Evolutionary conservation across 2,888 invertebrate genomes (phyloP).

Genomic region (Cryptosula pallasiana): DNA sequence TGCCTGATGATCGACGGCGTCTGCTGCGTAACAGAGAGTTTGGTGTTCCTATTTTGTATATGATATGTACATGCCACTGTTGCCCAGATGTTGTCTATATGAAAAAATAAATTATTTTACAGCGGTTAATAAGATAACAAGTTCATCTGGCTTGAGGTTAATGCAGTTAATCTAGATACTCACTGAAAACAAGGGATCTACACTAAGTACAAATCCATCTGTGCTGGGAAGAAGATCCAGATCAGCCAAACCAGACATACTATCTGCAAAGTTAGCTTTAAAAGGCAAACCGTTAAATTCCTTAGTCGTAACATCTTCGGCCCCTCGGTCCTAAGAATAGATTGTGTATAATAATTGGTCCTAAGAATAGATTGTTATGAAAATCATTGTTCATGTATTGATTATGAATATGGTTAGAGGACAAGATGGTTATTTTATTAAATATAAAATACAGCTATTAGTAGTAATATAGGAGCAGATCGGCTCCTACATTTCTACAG

Average conservation of each 20-base stretch:
- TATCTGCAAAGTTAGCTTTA: constrained; percentile 47
- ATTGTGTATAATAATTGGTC: neutral
- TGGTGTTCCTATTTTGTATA: constrained; percentile 44
- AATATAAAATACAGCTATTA: too few species aligned
- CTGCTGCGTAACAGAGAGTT: constrained; percentile 30
- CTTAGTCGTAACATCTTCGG: constrained; percentile 38
- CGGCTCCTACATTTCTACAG: too few species aligned
- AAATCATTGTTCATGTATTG: neutral
- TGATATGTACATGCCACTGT: constrained; percentile 53
- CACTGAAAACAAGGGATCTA: constrained; percentile 52
- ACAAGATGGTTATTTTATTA: too few species aligned
- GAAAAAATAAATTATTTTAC: too few species aligned
- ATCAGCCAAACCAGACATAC: constrained; percentile 35
- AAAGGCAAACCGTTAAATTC: constrained; percentile 42
- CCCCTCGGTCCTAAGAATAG: constrained; percentile 45
- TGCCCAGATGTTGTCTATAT: constrained; percentile 48
- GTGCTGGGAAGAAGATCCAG: constrained; percentile 44
- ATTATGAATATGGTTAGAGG: too few species aligned
- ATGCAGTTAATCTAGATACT: too few species aligned
- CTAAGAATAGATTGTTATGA: neutral
- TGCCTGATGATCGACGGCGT: neutral
- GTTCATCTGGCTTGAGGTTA: too few species aligned
- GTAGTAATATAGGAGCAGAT: too few species aligned
- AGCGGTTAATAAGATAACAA: too few species aligned
- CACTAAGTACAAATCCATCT: constrained; percentile 53